Evolutionary conservation across 2,797 vertebrate species (phyloP).

Genomic region (Coluber constrictor): DNA sequence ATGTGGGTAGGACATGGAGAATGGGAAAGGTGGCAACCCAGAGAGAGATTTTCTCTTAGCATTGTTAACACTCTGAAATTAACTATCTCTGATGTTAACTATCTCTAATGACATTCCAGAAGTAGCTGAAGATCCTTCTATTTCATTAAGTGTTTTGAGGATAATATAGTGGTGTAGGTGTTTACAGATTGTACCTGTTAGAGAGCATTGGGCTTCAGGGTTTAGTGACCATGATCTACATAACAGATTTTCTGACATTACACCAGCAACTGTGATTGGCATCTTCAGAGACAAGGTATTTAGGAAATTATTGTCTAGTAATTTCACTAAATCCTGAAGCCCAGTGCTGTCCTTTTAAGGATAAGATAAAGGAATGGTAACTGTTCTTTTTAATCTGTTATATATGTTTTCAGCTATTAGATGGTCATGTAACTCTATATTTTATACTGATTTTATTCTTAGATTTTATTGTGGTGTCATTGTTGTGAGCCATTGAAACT

Average conservation of each 20-base stretch:
- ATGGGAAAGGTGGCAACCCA: not conserved
- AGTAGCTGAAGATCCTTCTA: not conserved
- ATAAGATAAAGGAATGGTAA: not conserved
- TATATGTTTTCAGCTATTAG: not conserved
- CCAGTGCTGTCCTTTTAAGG: not conserved
- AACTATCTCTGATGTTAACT: not conserved
- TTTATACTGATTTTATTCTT: not conserved
- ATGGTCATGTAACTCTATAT: not conserved
- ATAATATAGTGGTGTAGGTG: not conserved
- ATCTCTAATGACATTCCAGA: not conserved
- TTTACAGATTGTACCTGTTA: not conserved
- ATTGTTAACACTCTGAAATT: not conserved
- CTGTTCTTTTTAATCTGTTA: not conserved
- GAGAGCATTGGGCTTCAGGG: not conserved
- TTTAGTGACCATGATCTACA: not conserved
- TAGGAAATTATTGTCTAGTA: not conserved
- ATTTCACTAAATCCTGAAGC: not conserved
- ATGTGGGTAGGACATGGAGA: not conserved
- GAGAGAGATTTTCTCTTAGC: not conserved
- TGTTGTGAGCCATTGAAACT: not conserved
- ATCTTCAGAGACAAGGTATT: not conserved
- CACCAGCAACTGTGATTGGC: not conserved
- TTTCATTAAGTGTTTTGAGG: not conserved
- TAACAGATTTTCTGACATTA: not conserved
- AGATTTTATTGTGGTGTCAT: not conserved